Conservation (phyloP, 2,888 invertebrate genomes). For the Oscheius sp. region DNA sequence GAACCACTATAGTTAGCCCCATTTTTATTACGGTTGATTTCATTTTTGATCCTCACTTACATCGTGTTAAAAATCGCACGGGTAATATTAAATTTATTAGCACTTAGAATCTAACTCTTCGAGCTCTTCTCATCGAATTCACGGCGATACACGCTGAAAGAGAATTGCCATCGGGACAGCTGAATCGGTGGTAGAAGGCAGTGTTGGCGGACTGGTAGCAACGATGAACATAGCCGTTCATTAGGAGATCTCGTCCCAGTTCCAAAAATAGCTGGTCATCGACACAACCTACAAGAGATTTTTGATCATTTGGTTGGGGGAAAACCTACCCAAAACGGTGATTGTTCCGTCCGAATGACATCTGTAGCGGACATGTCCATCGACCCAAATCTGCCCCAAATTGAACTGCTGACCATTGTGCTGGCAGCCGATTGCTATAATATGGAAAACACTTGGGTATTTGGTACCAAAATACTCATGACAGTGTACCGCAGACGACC, state of each 20-base stretch:
- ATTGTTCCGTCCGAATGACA: conserved; percentile 65
- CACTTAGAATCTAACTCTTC: conserved; percentile 1
- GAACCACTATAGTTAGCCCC: neutral
- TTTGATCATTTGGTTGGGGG: neutral
- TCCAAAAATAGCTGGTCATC: conserved; percentile 70
- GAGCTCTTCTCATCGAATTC: conserved; percentile 19
- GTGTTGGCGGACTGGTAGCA: conserved; percentile 69
- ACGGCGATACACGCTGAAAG: conserved; percentile 44
- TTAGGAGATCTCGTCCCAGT: conserved; percentile 66
- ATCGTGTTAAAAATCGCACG: neutral
- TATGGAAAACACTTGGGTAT: neutral
- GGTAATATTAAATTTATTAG: conserved; percentile 12
- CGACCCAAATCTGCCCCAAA: conserved; percentile 70
- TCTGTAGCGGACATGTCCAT: conserved; percentile 70
- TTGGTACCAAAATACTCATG: conserved; percentile 53
- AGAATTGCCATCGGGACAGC: conserved; percentile 45
- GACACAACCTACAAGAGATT: conserved; percentile 60
- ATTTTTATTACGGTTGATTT: neutral
- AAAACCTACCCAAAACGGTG: conserved; percentile 59
- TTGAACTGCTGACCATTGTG: conserved; percentile 65
- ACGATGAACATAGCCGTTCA: conserved; percentile 68
- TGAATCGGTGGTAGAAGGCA: conserved; percentile 68
- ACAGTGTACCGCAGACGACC: conserved; percentile 70
- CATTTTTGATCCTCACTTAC: neutral
- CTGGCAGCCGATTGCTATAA: conserved; percentile 68